phyloP scores from a whole-genome alignment of 92 coral and sea anemone genomes.

The Phenganax marumi region DNA sequence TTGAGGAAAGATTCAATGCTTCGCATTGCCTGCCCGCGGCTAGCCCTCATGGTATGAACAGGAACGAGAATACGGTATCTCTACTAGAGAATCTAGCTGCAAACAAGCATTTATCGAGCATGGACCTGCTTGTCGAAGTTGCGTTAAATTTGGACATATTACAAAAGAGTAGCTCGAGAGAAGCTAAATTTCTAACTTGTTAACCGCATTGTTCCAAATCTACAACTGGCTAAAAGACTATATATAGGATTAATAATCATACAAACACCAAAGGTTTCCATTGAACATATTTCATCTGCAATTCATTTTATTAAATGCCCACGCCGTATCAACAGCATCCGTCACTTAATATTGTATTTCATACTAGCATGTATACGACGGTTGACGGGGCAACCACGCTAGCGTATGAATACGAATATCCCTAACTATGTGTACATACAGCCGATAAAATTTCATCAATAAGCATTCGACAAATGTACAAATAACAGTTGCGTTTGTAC shows the following conservation, averaged over 20 bases:
- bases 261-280: not conserved
- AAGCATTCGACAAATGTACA: not conserved
- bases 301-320: not conserved
- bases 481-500: not conserved
- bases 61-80: not conserved
- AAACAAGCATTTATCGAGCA: conserved; percentile 58
- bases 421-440: conserved; percentile 30
- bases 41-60: not conserved
- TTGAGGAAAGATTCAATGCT: not conserved
- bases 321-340: not conserved
- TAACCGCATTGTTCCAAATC: not conserved
- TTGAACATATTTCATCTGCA: conserved; percentile 5
- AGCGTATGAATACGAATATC: conserved; percentile 21
- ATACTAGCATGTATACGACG: conserved; percentile 19
- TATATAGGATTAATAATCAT: not conserved
- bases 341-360: conserved; percentile 40
- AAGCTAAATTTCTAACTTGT: conserved; percentile 9
- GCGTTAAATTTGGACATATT: conserved; percentile 81
- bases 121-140: conserved; percentile 92
- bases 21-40: not conserved
- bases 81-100: conserved; percentile 30
- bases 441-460: not conserved
- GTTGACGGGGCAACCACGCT: conserved; percentile 28
- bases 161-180: conserved; percentile 19
- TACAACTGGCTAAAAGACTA: not conserved